These are phyloP conservation scores for Ariolimax columbianus DNA, from an alignment of 2,888 invertebrate genomes.

Conservation along the genomic window DNA sequence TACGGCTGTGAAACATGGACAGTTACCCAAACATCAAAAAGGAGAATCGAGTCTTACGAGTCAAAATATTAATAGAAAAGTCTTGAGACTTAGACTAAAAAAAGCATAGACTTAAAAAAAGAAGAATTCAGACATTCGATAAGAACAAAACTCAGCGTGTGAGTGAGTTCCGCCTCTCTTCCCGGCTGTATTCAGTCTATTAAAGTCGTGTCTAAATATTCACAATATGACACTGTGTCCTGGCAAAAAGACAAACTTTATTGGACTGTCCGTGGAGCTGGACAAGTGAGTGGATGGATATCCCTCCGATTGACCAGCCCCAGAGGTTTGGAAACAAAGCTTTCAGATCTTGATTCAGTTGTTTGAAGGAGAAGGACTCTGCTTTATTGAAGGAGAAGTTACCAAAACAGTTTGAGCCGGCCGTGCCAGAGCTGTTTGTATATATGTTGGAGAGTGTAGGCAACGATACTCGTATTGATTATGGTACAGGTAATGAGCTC, in stretches of 20 bases:
- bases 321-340: constrained; percentile 98
- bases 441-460: constrained; percentile 97
- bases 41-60: no score
- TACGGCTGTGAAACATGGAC: no score
- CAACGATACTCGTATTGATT: constrained; percentile 97
- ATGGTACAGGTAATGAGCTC: constrained; percentile 96
- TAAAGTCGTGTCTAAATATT: no score
- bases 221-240: no score
- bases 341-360: constrained; percentile 89
- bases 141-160: no score
- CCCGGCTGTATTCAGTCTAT: no score
- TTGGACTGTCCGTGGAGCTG: constrained; percentile 85
- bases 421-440: constrained; percentile 88
- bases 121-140: no score
- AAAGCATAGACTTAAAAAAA: no score
- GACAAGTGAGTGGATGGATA: constrained; percentile 87
- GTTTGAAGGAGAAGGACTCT: constrained; percentile 84
- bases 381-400: constrained; percentile 84
- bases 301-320: constrained; percentile 93
- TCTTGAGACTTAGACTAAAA: no score
- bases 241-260: constrained; percentile 80
- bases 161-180: no score
- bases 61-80: no score
- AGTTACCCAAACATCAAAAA: no score
- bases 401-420: constrained; percentile 73